phyloP scores from a whole-genome alignment of 2,797 vertebrate genomes.

The Alcedo quadribrachys region DNA sequence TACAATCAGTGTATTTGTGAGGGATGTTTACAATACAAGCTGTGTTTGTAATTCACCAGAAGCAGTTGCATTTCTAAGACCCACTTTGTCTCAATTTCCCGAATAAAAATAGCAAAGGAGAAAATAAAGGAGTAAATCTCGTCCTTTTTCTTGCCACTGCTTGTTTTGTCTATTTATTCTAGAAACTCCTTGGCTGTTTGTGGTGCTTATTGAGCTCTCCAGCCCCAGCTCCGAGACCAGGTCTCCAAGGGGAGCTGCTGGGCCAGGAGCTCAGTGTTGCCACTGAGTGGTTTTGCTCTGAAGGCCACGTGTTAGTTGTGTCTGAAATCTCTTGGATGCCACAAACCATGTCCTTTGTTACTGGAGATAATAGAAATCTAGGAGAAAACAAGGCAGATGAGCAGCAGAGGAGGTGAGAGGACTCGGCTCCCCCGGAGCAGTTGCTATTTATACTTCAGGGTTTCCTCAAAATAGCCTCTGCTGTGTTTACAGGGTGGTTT shows the following conservation, averaged over 20 bases:
- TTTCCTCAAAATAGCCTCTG: neutral
- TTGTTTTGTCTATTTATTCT: neutral
- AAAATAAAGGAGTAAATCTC: neutral
- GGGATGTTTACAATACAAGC: neutral
- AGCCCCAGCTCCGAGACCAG: neutral
- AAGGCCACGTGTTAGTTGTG: neutral
- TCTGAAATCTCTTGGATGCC: neutral
- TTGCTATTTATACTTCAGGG: slow-evolving; percentile 13
- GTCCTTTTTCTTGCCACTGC: neutral
- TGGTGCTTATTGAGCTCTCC: neutral
- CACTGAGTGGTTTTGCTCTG: neutral
- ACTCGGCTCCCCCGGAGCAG: neutral
- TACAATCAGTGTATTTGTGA: neutral
- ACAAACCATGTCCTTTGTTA: neutral
- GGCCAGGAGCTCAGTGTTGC: neutral
- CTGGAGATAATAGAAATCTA: neutral
- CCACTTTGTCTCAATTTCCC: neutral
- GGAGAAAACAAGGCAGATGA: neutral
- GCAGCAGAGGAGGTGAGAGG: neutral
- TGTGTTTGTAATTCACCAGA: neutral
- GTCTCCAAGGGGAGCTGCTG: neutral
- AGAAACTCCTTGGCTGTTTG: neutral
- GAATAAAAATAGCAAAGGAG: neutral
- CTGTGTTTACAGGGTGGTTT: neutral
- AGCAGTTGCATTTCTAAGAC: neutral